Evolutionary conservation across 2,888 invertebrate species (phyloP).

Genomic region (Gandaritis pyraliata): DNA sequence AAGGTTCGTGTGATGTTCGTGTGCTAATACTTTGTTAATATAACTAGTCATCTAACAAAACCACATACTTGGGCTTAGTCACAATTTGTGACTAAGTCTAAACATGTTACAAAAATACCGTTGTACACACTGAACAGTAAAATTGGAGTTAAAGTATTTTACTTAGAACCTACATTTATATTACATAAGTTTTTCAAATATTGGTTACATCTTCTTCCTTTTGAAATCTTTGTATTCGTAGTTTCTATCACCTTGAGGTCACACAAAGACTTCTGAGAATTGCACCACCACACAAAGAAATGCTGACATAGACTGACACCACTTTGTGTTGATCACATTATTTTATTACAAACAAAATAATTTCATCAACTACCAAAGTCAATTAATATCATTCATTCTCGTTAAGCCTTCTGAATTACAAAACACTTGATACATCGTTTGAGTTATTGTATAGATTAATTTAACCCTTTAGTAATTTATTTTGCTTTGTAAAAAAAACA

Average conservation of each 20-base stretch:
- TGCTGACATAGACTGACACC: slow-evolving; percentile 15
- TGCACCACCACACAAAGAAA: slow-evolving; percentile 24
- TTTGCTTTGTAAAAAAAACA: neutral
- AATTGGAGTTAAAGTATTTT: too few species aligned
- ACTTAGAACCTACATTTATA: neutral
- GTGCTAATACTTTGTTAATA: too few species aligned
- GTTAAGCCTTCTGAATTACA: neutral
- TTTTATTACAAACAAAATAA: too few species aligned
- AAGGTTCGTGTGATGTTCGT: too few species aligned
- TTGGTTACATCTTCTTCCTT: slow-evolving; percentile 26
- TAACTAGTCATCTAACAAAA: too few species aligned
- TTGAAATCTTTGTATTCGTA: slow-evolving; percentile 21
- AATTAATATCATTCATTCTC: neutral
- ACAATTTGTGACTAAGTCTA: too few species aligned
- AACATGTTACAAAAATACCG: too few species aligned
- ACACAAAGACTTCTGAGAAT: slow-evolving; percentile 31
- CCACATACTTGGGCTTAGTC: too few species aligned
- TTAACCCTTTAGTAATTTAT: slow-evolving; percentile 1
- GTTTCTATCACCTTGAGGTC: slow-evolving; percentile 28
- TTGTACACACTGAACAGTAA: too few species aligned
- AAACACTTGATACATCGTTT: neutral
- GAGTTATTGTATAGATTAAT: too few species aligned
- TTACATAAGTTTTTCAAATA: slow-evolving; percentile 34
- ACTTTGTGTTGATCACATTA: slow-evolving; percentile 13
- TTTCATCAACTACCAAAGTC: too few species aligned